These are phyloP conservation scores for Miniopterus natalensis DNA, from an alignment of 2,113 vertebrate species.

Conservation along the genomic window DNA sequence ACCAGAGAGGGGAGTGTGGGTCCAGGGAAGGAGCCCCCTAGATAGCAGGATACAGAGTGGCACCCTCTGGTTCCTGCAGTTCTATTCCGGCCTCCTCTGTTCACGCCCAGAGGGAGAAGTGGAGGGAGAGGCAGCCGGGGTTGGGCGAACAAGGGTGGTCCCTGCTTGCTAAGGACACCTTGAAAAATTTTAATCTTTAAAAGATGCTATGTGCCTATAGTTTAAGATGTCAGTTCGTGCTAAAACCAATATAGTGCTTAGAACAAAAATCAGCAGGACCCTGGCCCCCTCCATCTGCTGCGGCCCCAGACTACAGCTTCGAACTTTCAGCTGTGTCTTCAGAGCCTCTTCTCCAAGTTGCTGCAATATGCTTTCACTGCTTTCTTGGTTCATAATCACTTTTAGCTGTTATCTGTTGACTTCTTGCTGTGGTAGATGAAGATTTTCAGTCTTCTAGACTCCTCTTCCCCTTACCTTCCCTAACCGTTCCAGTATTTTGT, in stretches of 20 bases:
- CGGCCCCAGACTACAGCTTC: not conserved
- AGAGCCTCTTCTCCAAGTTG: not conserved
- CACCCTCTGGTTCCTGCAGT: rapidly evolving
- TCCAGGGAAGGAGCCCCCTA: not conserved
- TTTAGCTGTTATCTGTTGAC: not conserved
- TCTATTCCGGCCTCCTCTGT: not conserved
- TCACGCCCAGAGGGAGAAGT: not conserved
- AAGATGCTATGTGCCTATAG: not conserved
- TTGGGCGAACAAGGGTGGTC: not conserved
- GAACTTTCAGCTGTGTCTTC: rapidly evolving
- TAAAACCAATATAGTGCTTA: not conserved
- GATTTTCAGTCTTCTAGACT: not conserved
- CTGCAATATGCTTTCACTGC: rapidly evolving
- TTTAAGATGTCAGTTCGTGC: not conserved
- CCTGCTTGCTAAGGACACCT: not conserved
- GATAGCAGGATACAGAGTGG: not conserved
- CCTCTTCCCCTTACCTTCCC: not conserved
- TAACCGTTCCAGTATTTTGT: no score
- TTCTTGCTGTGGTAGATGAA: not conserved
- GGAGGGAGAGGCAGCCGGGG: not conserved
- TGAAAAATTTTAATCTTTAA: not conserved
- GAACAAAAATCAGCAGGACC: not conserved
- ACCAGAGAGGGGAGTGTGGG: not conserved
- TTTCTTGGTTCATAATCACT: rapidly evolving
- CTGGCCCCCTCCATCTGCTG: not conserved